Base-by-base conservation (phyloP, 1,140 invertebrate species). In the Drosophila takahashii region DNA sequence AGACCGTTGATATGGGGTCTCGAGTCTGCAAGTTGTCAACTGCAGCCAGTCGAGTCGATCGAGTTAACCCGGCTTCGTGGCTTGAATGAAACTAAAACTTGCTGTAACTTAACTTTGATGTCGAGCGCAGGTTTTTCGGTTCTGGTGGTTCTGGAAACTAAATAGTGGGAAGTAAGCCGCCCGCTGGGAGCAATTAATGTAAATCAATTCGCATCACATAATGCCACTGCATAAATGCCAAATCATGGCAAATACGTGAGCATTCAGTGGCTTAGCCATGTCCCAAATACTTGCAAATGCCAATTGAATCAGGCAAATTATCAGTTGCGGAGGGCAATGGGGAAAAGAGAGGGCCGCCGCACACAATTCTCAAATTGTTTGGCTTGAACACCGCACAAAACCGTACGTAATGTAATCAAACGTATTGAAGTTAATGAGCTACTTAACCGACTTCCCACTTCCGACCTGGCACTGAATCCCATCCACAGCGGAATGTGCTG, bases 401-500 rank as follows among this genome's bases (percentile, higher is more conserved):
- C 47, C 61, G 64, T 72, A 74, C 42, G 37, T 57, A 76, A 79
- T 81, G 66, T 74, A 71, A 58, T 79, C 60, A 60, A 76, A 67
- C 69, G 54, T 52, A 81, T 74, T 77, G 64, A 66, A 78, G 62
- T 67, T 87, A 86, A 86, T 86, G 65, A 86, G 83, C 75, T 65
- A 86, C 83, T 87, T 87, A 87, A 83, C 83, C 83, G 83, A 72
- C 65, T 71, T 76, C 69, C 41, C 41, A 54, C 77, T 65, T 62
- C 54, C 64, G 64, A 34, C 52, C 15, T 29, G 22, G 9, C 48
- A 44, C 39, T 45, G 58, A 50, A 42, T 39, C 45, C 59, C 45
- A 51, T 65, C 32, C 64, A 65, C 44, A 56, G 37, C 47, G 67
- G 48, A 37, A 51, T 50, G 34, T 41, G 57, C 39, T 22, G 42